phyloP scores from a whole-genome alignment of 30 jellyfish, hydroid and myxozoan species.

The Cassiopea xamachana region DNA sequence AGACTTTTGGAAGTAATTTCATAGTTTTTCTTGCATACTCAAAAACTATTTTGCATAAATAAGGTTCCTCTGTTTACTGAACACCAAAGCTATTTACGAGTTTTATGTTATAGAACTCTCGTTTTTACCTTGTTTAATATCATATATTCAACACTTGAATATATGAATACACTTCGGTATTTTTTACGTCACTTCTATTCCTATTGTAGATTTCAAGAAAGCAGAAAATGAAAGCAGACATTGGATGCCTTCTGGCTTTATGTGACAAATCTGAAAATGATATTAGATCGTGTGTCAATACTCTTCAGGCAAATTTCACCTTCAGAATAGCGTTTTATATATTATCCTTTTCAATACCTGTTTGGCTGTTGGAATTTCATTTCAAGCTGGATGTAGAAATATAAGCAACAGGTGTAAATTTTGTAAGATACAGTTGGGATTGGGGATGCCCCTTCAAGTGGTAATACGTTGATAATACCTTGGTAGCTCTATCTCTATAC shows the following conservation, averaged over 20 bases:
- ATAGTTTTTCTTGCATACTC: background rate
- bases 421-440: no score
- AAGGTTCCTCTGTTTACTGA: background rate
- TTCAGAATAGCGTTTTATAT: background rate
- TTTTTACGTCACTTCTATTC: background rate
- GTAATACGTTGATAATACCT: no score
- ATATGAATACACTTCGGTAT: no score
- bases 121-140: background rate
- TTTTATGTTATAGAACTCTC: background rate
- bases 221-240: slow-evolving; percentile 86
- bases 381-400: no score
- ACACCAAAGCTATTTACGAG: background rate
- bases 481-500: no score
- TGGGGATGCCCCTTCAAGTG: no score
- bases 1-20: slow-evolving; percentile 77
- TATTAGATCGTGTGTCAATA: slow-evolving; percentile 93
- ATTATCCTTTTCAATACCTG: background rate
- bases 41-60: background rate
- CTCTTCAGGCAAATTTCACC: slow-evolving; percentile 81
- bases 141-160: background rate
- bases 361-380: background rate
- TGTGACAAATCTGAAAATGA: slow-evolving; percentile 95
- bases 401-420: no score
- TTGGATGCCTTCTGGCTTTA: slow-evolving; percentile 83
- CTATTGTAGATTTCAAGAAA: slow-evolving; percentile 75